Evolutionary conservation across 2,113 vertebrate genomes (phyloP), one percentile per base, ranked within the genome.

Genomic region (Cariama cristata): DNA sequence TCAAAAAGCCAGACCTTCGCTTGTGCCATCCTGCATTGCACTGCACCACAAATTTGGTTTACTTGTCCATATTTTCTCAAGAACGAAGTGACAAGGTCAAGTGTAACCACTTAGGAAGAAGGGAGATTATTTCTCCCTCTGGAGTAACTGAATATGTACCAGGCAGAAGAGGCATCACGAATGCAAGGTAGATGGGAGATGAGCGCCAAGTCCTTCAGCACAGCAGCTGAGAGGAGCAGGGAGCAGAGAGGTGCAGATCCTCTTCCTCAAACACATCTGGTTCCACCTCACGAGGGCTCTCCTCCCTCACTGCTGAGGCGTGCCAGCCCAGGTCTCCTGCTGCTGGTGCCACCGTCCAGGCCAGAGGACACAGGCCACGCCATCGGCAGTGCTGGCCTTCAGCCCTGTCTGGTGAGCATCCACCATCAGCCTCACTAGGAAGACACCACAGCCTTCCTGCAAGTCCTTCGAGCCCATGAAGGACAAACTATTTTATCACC

Each of bases 191-290:
- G 42, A 22, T 15, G 44, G 64, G 11, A 84, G 47, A 56, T 26
- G 17, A 32, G 33, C 4, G 0, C 22, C 60, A 21, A 32, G 52
- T 32, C 35, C 42, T 44, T 66, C 32, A 23, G 59, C n/a, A 26
- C 3, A 19, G 40, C 14, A 40, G 45, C 44, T 7, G 18, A 38
- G 18, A 38, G 32, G 28, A 35, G 42, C 28, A 9, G 40, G 24
- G 30, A 49, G 35, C 49, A 49, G 44, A 50, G 17, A 19, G 23
- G 5, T 2, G 8, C 44, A 28, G 47, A 10, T 11, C 8, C 30
- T 14, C 28, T 9, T 35, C 18, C 6, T 7, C 17, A 9, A 56
- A 12, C 33, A 5, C 8, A 11, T 8, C 16, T 0, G 2, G 28
- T 35, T 42, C 80, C 44, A 33, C n/a, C 24, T 3, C 10, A 4